phyloP scores from a whole-genome alignment of 92 coral and sea anemone genomes.

The Palythoa grandis region DNA sequence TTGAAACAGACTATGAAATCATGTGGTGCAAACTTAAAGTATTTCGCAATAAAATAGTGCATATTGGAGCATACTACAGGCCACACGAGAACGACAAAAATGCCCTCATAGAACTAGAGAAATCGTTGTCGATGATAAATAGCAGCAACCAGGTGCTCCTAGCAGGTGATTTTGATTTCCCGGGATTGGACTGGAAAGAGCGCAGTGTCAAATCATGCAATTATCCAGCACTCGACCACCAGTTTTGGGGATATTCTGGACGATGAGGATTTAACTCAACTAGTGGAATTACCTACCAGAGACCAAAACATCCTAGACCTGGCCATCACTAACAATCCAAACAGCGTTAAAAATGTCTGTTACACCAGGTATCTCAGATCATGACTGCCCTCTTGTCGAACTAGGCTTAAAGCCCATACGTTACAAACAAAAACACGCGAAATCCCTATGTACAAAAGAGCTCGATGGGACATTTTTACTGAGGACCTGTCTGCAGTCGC shows the following conservation, averaged over 20 bases:
- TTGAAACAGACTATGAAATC: conserved; percentile 65
- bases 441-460: conserved; percentile 59
- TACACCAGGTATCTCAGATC: conserved; percentile 51
- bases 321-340: conserved; percentile 57
- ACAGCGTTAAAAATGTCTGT: conserved; percentile 35
- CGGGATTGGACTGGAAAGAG: conserved; percentile 68
- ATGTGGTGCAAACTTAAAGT: conserved; percentile 56
- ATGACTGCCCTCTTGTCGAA: conserved; percentile 32
- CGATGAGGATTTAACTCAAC: conserved; percentile 51
- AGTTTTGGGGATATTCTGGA: conserved; percentile 69
- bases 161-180: conserved; percentile 28
- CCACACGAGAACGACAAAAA: conserved; percentile 58
- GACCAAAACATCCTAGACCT: too few relatives aligned
- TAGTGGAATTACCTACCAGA: too few relatives aligned
- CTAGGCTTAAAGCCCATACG: conserved; percentile 56
- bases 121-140: neutral
- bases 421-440: conserved; percentile 46
- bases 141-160: neutral
- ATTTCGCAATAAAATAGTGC: conserved; percentile 52
- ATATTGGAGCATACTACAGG: conserved; percentile 64
- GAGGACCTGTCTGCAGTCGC: conserved; percentile 37
- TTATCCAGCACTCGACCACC: conserved; percentile 48
- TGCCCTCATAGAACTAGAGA: conserved; percentile 15
- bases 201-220: conserved; percentile 52
- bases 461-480: conserved; percentile 50